These are phyloP conservation scores for Oryctes rhinoceros DNA, from an alignment of 1,140 invertebrate species.

Conservation along the genomic window DNA sequence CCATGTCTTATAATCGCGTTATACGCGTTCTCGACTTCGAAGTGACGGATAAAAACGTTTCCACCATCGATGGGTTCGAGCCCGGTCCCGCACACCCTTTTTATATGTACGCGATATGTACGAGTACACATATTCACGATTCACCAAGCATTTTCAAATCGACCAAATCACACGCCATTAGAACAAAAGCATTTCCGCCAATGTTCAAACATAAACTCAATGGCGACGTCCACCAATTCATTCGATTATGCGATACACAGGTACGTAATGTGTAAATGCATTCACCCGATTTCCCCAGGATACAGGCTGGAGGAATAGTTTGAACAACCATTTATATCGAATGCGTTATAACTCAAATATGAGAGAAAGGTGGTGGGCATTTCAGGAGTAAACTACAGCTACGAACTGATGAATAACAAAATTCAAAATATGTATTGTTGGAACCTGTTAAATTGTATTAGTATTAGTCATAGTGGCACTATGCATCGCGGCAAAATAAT, in stretches of 20 bases:
- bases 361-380: no score
- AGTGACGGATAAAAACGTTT: conserved; percentile 49
- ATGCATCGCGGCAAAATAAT: no score
- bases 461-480: no score
- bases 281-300: background rate
- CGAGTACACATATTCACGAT: conserved; percentile 29
- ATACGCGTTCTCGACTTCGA: conserved; percentile 49
- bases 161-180: conserved; percentile 34
- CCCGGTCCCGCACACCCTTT: conserved; percentile 13
- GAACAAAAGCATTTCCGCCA: conserved; percentile 41
- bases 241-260: background rate
- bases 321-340: no score
- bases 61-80: conserved; percentile 4
- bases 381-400: no score
- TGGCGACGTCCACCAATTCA: conserved; percentile 24
- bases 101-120: conserved; percentile 38
- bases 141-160: conserved; percentile 36
- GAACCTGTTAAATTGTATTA: no score
- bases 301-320: no score
- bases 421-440: no score
- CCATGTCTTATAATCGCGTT: conserved; percentile 48
- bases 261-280: conserved; percentile 23
- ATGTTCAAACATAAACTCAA: conserved; percentile 39
- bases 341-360: no score
- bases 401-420: no score